Evolutionary conservation across 2,888 invertebrate species (phyloP), one percentile per base, ranked within the genome.

Genomic region (Pammene aurita): DNA sequence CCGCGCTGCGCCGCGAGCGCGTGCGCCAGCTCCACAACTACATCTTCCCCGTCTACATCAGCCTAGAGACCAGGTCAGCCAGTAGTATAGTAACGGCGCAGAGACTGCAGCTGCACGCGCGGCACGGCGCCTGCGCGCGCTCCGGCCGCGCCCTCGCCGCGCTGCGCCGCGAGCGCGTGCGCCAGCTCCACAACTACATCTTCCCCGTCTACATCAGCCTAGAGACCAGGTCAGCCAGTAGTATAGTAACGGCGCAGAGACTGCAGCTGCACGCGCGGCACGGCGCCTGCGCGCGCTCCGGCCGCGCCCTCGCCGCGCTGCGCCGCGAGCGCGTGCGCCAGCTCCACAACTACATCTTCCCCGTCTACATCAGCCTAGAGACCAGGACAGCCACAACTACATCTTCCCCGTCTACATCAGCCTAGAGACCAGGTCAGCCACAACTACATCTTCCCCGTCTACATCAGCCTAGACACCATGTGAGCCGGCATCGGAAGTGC

Each of bases 381-480:
- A 83, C 85, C 44, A 90, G 91, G 38, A 26, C 26, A 26, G 26
- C 7, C 86, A 83, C 0, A 87, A 89, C 73, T 91, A 91, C 74
- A 92, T 92, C 48, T 92, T 92, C 74, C 92, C 94, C 6, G 88
- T 94, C 58, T 90, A 90, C 73, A 85, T 92, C 76, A 91, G 84
- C 48, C 89, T 89, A 80, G 91, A 92, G 73, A 83, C 85, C 44
- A 90, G 91, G 92, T 91, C 74, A 78, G 72, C 10, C 86, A 83
- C 0, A 87, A 89, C 73, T 91, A 91, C 74, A 92, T 92, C 48
- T 92, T 92, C 74, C 92, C 94, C 6, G 88, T 94, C 58, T 90
- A 90, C 73, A 85, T 92, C 76, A 91, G 84, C 48, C 89, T 89
- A 80, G 91, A 92, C 73, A 83, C 85, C 44, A 90, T 91, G 92